Base-by-base conservation (phyloP, 2,113 vertebrate species). In the Gadus macrocephalus region DNA sequence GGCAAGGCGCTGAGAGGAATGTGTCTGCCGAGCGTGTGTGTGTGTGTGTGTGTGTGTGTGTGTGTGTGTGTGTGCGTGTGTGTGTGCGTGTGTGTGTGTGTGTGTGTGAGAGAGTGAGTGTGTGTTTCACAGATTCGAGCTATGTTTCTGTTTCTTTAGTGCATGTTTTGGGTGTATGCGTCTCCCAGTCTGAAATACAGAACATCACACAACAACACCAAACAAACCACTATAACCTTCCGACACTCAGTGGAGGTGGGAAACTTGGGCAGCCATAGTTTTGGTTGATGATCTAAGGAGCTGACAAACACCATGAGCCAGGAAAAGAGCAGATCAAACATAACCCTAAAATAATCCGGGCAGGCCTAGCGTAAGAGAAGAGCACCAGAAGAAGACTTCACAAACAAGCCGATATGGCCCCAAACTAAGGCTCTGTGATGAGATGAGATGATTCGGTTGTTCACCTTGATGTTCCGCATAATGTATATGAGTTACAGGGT, bases 1-100 rank as follows among this genome's bases (percentile, higher is more conserved):
- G 64, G 70, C 66, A 70, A 79, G 69, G 62, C 56, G 70, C 68
- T 79, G 83, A 79, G 70, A 78, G 78, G 71, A 27, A 35, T 35
- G 67, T 70, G 71, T 74, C 75, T 72, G 70, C 71, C 75, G 67
- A 78, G 15, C 61, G 25, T 25, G 25, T 2, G 25, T 25, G 25
- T 25, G 25, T 25, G 25, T 25, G 25, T 25, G 25, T 25, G 25
- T 25, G 25, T 25, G 25, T 3, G 25, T 25, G 25, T 25, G 25
- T 25, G 25, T 25, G 25, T 25, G 25, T 3, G 25, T 25, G 25
- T 3, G 9, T 53, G 53, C 1, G 53, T 77, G 56, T 62, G 71
- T 71, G 73, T 12, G 15, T 59, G 58, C 1, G n/a, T 59, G 58
- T 12, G 58, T 17, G 16, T 6, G 58, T 60, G 58, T 20, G 58